These are phyloP conservation scores for Sebastes diaconus DNA, from an alignment of 2,797 vertebrate genomes.

Conservation along the genomic window DNA sequence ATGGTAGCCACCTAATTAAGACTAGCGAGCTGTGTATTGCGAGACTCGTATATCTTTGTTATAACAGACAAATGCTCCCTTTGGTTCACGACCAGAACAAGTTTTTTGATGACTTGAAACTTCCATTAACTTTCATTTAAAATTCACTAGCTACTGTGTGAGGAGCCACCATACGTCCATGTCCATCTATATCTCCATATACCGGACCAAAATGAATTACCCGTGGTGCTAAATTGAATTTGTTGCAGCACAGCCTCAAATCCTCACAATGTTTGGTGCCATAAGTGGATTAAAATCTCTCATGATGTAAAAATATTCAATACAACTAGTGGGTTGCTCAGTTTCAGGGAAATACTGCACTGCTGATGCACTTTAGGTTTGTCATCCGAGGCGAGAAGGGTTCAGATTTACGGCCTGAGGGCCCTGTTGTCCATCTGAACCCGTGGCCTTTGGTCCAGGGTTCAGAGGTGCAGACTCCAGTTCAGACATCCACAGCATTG, in stretches of 20 bases:
- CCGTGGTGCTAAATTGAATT: conserved; percentile 66
- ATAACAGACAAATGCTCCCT: conserved; percentile 65
- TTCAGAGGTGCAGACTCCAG: conserved; percentile 65
- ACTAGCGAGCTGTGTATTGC: conserved; percentile 68
- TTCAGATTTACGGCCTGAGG: conserved; percentile 62
- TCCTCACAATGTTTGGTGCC: conserved; percentile 61
- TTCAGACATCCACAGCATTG: conserved; percentile 33
- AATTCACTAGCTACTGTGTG: conserved; percentile 50
- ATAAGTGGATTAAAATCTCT: conserved; percentile 67
- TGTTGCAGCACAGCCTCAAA: conserved; percentile 63
- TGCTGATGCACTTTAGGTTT: conserved; percentile 52
- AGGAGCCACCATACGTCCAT: conserved; percentile 55
- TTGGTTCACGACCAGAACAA: conserved; percentile 63
- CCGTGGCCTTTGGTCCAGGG: conserved; percentile 70
- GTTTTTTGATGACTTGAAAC: conserved; percentile 70
- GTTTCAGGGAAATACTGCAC: conserved; percentile 45
- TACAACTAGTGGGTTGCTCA: conserved; percentile 27
- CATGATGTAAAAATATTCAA: conserved; percentile 68
- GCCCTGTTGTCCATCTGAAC: conserved; percentile 75
- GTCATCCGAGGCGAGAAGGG: conserved; percentile 60
- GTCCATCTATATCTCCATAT: conserved; percentile 62
- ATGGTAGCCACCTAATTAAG: conserved; percentile 73
- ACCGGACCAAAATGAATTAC: conserved; percentile 70
- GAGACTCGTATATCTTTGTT: conserved; percentile 74
- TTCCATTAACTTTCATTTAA: conserved; percentile 77